These are phyloP conservation scores for Polypterus bichir DNA, from an alignment of 2,113 vertebrate species.

Conservation along the genomic window DNA sequence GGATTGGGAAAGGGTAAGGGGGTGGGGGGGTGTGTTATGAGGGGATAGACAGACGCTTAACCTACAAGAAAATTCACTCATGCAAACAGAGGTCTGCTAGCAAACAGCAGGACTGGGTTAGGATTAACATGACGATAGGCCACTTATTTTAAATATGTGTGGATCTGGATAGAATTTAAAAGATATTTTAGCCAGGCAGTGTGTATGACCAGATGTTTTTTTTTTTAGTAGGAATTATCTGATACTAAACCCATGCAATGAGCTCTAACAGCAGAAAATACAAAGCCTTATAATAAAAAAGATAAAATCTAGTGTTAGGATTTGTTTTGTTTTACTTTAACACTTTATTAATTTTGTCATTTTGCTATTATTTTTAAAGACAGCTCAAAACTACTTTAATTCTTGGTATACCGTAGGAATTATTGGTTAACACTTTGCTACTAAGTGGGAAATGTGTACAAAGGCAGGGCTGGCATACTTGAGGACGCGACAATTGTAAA, in stretches of 20 bases:
- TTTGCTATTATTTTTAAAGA: too few species aligned
- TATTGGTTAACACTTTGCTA: too few species aligned
- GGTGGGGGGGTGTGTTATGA: constrained; percentile 10
- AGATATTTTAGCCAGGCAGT: constrained; percentile 26
- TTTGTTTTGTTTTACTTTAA: too few species aligned
- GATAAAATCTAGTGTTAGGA: too few species aligned
- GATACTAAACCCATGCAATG: constrained; percentile 14
- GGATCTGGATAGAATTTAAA: constrained; percentile 18
- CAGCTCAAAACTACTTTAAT: too few species aligned
- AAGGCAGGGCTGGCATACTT: too few species aligned
- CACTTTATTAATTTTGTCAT: too few species aligned
- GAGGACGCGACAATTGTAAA: too few species aligned
- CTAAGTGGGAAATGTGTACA: too few species aligned
- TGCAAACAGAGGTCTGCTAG: constrained; percentile 35
- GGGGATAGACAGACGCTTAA: constrained; percentile 37
- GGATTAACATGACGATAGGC: constrained; percentile 19
- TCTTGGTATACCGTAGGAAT: too few species aligned
- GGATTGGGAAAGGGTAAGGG: constrained; percentile 18
- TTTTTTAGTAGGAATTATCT: constrained; percentile 11
- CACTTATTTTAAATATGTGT: constrained; percentile 23
- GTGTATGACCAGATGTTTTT: constrained; percentile 28
- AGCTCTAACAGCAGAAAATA: constrained; percentile 11
- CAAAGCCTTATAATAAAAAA: too few species aligned
- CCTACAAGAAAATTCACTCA: constrained; percentile 41
- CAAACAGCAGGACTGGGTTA: constrained; percentile 27